These are phyloP conservation scores for Lasioglossum albipes DNA, from an alignment of 1,140 invertebrate species.

Conservation along the genomic window DNA sequence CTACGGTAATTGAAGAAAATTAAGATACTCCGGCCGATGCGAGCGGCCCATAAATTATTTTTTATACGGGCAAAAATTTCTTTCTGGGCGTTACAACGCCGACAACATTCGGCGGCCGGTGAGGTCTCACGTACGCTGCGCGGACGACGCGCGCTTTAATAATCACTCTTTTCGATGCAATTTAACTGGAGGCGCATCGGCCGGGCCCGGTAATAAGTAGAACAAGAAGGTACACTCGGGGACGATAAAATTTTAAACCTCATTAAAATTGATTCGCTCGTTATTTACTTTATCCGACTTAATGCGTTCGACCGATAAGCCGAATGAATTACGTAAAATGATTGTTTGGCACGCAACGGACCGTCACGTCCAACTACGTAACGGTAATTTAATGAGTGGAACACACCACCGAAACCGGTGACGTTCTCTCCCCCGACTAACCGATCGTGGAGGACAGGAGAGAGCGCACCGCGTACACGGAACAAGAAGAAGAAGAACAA, in stretches of 20 bases:
- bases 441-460: background rate
- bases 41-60: background rate
- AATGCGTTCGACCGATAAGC: constrained; percentile 35
- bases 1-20: background rate
- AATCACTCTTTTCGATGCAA: background rate
- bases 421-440: background rate
- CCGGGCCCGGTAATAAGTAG: constrained; percentile 6
- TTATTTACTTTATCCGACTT: constrained; percentile 44
- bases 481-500: background rate
- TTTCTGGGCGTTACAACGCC: background rate
- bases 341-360: constrained; percentile 44
- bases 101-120: background rate
- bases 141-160: background rate
- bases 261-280: constrained; percentile 40
- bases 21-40: background rate
- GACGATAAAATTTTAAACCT: constrained; percentile 24
- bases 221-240: constrained; percentile 1
- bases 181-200: constrained; percentile 6
- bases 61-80: background rate
- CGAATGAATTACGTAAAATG: constrained; percentile 40
- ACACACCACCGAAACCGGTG: background rate
- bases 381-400: constrained; percentile 39
- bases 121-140: background rate
- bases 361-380: constrained; percentile 28
- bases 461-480: no score